These are phyloP conservation scores for Salvator merianae DNA, from an alignment of 2,113 vertebrate genomes.

Conservation along the genomic window DNA sequence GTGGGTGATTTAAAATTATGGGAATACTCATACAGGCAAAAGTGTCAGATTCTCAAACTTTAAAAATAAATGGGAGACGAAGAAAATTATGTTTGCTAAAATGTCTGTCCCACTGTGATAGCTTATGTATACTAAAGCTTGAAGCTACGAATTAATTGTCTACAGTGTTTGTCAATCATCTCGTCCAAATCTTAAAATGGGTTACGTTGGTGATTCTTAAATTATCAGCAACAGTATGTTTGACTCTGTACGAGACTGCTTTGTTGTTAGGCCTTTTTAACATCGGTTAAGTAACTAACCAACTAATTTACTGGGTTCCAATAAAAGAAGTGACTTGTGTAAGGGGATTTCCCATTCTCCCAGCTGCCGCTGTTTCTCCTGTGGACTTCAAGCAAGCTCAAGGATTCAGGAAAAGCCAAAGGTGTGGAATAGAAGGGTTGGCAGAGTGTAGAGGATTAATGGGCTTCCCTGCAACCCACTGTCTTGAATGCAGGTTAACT, in stretches of 20 bases:
- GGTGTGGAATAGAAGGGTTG: background rate
- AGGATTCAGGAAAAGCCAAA: background rate
- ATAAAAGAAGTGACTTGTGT: no score
- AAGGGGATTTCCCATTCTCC: background rate
- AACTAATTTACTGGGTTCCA: background rate
- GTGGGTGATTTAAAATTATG: background rate
- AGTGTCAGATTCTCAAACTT: background rate
- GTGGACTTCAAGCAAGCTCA: background rate
- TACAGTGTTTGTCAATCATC: background rate
- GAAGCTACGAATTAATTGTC: background rate
- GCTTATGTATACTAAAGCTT: background rate
- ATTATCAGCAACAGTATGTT: background rate
- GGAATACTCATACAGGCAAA: background rate
- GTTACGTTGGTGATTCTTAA: background rate
- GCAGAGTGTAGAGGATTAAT: background rate
- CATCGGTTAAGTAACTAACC: no score
- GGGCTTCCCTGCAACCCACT: background rate
- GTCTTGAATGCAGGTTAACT: background rate
- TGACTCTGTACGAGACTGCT: background rate
- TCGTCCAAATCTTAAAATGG: background rate
- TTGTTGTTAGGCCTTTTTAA: no score
- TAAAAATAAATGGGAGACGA: background rate
- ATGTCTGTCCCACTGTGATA: no score
- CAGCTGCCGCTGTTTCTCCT: background rate
- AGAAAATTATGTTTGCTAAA: background rate